Percentiles rank a stretch among this genome's conserved stretches.
Evolutionary conservation across 2,888 invertebrate genomes (phyloP).

Genomic region (Leptinotarsa tumamoca): DNA sequence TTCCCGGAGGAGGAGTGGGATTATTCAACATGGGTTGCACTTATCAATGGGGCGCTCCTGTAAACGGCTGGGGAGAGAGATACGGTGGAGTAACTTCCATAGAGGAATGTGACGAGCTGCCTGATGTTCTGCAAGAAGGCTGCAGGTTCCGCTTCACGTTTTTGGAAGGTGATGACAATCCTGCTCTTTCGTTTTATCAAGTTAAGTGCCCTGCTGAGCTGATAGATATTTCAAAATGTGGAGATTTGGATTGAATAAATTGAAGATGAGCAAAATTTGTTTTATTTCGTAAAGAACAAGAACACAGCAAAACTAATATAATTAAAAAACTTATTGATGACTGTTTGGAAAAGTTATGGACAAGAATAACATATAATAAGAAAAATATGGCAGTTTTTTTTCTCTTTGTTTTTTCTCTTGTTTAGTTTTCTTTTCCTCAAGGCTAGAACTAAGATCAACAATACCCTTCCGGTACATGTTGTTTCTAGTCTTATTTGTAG

Average conservation of each 20-base stretch:
- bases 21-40: constrained; percentile 8
- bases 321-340: no score
- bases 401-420: no score
- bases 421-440: no score
- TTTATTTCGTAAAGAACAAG: neutral
- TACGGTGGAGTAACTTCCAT: constrained; percentile 30
- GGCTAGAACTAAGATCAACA: no score
- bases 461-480: no score
- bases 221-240: constrained; percentile 26
- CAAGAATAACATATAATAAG: no score
- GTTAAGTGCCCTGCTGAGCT: constrained; percentile 32
- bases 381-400: no score
- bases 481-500: no score
- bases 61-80: constrained; percentile 34
- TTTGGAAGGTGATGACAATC: constrained; percentile 30
- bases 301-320: no score
- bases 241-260: constrained; percentile 18
- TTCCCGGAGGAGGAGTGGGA: constrained; percentile 30
- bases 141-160: constrained; percentile 31
- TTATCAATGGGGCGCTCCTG: constrained; percentile 29
- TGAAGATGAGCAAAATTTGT: neutral
- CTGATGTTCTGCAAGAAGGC: constrained; percentile 25
- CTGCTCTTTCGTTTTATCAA: constrained; percentile 28
- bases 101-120: constrained; percentile 28
- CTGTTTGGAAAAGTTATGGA: no score